Evolutionary conservation across 2,888 invertebrate genomes (phyloP).

Genomic region (Drosophila sordidula): DNA sequence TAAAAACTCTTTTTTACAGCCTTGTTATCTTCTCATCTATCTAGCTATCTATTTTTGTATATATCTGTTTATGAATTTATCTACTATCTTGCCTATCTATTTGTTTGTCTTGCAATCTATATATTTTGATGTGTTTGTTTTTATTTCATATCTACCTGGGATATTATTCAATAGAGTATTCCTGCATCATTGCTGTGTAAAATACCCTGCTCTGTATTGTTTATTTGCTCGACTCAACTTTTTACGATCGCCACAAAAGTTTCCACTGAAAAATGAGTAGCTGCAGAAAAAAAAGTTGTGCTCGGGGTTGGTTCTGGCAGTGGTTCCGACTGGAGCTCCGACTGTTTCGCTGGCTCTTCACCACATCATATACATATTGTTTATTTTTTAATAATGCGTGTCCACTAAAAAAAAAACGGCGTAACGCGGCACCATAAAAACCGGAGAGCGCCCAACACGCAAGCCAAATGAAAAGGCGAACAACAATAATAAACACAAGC

Average conservation of each 20-base stretch:
- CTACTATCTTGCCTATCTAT: no score
- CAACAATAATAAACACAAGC: conserved; percentile 71
- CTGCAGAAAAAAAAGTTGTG: conserved; percentile 34
- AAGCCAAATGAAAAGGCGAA: conserved; percentile 51
- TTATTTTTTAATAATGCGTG: conserved; percentile 81
- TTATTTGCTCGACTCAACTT: conserved; percentile 57
- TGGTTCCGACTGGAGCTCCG: background rate
- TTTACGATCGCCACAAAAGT: conserved; percentile 69
- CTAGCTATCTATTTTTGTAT: no score
- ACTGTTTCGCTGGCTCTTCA: conserved; percentile 3
- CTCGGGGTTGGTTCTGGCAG: conserved; percentile 24
- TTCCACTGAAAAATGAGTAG: conserved; percentile 74
- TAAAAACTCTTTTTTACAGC: no score
- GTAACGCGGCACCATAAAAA: conserved; percentile 75
- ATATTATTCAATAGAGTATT: conserved; percentile 4
- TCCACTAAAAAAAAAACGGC: conserved; percentile 71
- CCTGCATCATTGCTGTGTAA: conserved; percentile 2
- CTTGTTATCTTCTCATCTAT: no score
- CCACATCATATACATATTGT: conserved; percentile 68
- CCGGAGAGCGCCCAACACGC: conserved; percentile 61
- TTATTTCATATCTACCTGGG: no score
- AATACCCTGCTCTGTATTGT: conserved; percentile 34
- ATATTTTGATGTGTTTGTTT: no score
- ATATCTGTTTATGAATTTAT: no score
- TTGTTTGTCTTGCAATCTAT: no score